Base-by-base conservation (phyloP, 2,888 invertebrate species). In the Xestobium rufovillosum region DNA sequence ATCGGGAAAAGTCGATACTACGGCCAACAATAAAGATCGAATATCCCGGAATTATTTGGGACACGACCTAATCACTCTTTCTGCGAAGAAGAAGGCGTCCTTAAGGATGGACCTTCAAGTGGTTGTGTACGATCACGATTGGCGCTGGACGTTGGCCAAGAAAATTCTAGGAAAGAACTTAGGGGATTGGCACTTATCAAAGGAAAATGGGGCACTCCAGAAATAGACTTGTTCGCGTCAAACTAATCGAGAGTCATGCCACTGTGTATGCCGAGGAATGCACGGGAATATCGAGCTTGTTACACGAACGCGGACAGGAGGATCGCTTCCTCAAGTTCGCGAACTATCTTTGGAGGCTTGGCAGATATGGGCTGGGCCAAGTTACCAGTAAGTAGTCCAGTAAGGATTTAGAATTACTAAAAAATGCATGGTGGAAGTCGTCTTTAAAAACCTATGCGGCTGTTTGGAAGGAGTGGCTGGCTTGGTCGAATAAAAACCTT, bases 101-200 rank as follows among this genome's bases (percentile, higher is more conserved):
- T 19, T 19, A 19, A 19, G 23, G n/a, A 19, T 8, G 23, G 23
- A 19, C 6, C 23, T 19, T 6, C 23, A 19, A 19, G n/a, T 6
- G 23, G 6, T 19, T 6, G 23, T 19, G 23, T 19, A 6, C 6
- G 6, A n/a, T n/a, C 23, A n/a, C 6, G 6, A n/a, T n/a, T 19
- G 23, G 23, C 6, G n/a, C n/a, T 19, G 23, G 23, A 19, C 23
- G 6, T 19, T 19, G 23, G 23, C 23, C 6, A 19, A 19, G n/a
- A 19, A n/a, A 19, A n/a, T n/a, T n/a, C n/a, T n/a, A 19, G 23
- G 23, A 19, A 19, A n/a, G 23, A 19, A 6, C n/a, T n/a, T n/a
- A 19, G n/a, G n/a, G 23, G 23, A 19, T n/a, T 19, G 23, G 23
- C 23, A 19, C n/a, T 8, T 19, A 19, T 19, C 23, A 19, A 19